phyloP scores from a whole-genome alignment of 1,140 invertebrate genomes.

The Lepidotrigona ventralis region DNA sequence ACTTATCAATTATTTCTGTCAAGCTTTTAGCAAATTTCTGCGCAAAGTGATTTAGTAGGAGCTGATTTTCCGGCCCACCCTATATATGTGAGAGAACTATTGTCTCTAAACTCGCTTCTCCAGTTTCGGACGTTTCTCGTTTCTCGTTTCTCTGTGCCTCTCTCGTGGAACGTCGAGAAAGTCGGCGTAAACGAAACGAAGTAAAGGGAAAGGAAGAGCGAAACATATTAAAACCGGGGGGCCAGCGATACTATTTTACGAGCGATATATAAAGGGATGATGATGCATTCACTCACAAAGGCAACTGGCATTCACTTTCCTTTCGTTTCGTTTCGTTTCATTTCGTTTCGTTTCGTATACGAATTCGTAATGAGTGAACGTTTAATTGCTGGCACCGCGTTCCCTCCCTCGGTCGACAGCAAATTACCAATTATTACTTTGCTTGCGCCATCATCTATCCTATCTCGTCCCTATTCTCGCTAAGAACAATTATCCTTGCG shows the following conservation, averaged over 20 bases:
- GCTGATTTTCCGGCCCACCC: too few species aligned
- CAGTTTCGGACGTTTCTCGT: too few species aligned
- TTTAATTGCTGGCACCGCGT: conserved; percentile 25
- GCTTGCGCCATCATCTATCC: background rate
- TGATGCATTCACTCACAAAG: conserved; percentile 12
- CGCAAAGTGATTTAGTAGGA: too few species aligned
- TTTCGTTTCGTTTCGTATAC: conserved; percentile 27
- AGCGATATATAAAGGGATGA: conserved; percentile 21
- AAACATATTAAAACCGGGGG: background rate
- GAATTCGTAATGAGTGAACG: conserved; percentile 25
- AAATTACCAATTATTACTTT: conserved; percentile 10
- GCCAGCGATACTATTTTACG: background rate
- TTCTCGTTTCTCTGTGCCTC: too few species aligned
- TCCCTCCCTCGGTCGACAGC: background rate
- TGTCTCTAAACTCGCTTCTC: too few species aligned
- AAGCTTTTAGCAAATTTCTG: too few species aligned
- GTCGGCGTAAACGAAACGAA: background rate
- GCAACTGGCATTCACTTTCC: conserved; percentile 7
- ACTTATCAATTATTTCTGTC: too few species aligned
- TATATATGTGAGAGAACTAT: too few species aligned
- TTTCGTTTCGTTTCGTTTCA: conserved; percentile 28
- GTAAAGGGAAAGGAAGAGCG: background rate
- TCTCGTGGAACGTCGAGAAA: too few species aligned
- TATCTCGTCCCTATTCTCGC: background rate
- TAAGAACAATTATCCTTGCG: background rate